These are phyloP conservation scores for Capromys pilorides DNA, from an alignment of 2,797 vertebrate genomes.

Conservation along the genomic window DNA sequence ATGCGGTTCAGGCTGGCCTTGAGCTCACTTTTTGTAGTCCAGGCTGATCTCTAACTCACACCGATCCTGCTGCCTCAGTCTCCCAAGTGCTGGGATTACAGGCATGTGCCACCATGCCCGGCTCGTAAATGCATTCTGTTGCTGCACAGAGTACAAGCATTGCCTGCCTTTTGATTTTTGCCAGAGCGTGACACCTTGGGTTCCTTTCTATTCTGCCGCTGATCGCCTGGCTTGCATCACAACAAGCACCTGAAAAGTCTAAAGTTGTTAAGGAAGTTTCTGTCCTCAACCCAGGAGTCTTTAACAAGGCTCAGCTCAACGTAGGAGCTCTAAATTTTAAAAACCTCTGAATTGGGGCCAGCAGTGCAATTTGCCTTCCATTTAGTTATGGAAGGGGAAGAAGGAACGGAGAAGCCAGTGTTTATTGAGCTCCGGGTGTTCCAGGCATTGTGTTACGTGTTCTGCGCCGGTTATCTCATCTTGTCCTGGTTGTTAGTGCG, in stretches of 20 bases:
- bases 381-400: slow-evolving; percentile 37
- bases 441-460: not conserved
- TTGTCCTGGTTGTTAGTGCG: not conserved
- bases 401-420: slow-evolving; percentile 39
- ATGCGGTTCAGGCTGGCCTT: too few species aligned
- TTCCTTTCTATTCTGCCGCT: not conserved
- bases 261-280: slow-evolving; percentile 52
- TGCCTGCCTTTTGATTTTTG: slow-evolving; percentile 15
- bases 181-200: not conserved
- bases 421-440: slow-evolving; percentile 69
- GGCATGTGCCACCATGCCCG: too few species aligned
- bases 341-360: slow-evolving; percentile 71
- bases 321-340: slow-evolving; percentile 66
- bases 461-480: slow-evolving; percentile 50
- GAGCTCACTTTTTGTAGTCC: too few species aligned
- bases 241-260: not conserved
- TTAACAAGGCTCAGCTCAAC: slow-evolving; percentile 53
- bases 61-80: too few species aligned
- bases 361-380: slow-evolving; percentile 69
- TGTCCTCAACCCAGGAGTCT: slow-evolving; percentile 32
- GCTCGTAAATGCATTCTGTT: not conserved
- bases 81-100: too few species aligned
- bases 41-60: too few species aligned
- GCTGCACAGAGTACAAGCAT: not conserved
- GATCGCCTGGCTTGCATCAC: not conserved